These are phyloP conservation scores for Lutraria rhynchaena DNA, from an alignment of 1,140 invertebrate genomes.

Conservation along the genomic window DNA sequence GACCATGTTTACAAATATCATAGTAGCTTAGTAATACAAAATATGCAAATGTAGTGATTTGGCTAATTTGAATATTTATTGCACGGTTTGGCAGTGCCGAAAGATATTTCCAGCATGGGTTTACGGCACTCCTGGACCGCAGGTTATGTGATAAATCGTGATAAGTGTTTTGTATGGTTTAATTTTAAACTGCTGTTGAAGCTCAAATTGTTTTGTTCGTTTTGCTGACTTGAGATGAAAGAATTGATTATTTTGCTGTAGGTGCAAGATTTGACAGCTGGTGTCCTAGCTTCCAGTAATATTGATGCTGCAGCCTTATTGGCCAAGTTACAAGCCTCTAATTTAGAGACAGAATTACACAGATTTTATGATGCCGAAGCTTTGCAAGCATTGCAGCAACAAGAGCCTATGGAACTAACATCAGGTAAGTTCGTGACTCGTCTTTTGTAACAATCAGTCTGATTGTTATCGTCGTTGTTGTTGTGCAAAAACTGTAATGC, in stretches of 20 bases:
- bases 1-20: no score
- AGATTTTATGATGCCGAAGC: slow-evolving; percentile 41
- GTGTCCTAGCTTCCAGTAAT: slow-evolving; percentile 45
- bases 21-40: no score
- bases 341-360: slow-evolving; percentile 51
- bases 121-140: no score
- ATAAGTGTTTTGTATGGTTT: no score
- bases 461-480: no score
- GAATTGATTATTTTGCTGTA: slow-evolving; percentile 5
- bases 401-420: slow-evolving; percentile 54
- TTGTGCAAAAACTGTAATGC: no score
- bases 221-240: not conserved
- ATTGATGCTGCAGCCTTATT: slow-evolving; percentile 43
- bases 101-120: no score
- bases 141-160: no score
- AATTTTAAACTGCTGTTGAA: no score
- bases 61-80: no score
- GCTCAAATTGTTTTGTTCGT: not conserved
- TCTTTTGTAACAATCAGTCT: not conserved
- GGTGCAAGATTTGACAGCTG: slow-evolving; percentile 49
- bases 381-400: slow-evolving; percentile 37
- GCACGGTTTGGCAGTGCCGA: no score
- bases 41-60: no score
- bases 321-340: slow-evolving; percentile 43
- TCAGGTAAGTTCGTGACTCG: slow-evolving; percentile 23